Percentiles rank a stretch among this genome's conserved stretches.
These are phyloP conservation scores for Belonocnema kinseyi DNA, from an alignment of 1,140 invertebrate genomes.

Conservation along the genomic window DNA sequence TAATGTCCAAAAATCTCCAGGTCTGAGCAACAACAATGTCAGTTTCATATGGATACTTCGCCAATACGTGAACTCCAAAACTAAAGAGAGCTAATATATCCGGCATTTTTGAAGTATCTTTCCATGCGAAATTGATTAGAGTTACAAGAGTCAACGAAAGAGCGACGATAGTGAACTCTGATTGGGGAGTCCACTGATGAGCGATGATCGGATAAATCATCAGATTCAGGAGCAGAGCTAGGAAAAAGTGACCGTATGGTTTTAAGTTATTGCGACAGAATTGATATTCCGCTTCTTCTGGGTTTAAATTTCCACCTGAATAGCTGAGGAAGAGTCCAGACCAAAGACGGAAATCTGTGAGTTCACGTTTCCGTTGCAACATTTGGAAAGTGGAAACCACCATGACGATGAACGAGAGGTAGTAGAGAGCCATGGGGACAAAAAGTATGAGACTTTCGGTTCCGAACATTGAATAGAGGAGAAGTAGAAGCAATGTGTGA, in stretches of 20 bases:
- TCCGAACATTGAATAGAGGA: conserved; percentile 82
- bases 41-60: conserved; percentile 89
- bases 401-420: conserved; percentile 84
- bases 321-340: conserved; percentile 86
- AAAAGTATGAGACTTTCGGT: conserved; percentile 81
- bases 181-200: conserved; percentile 86
- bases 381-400: conserved; percentile 87
- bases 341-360: conserved; percentile 86
- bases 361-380: conserved; percentile 84
- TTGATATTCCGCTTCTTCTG: conserved; percentile 86
- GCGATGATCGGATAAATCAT: conserved; percentile 86
- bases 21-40: conserved; percentile 86
- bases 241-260: conserved; percentile 87
- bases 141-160: conserved; percentile 84
- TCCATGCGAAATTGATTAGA: conserved; percentile 82
- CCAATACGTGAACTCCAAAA: conserved; percentile 87
- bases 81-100: conserved; percentile 85
- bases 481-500: conserved; percentile 80
- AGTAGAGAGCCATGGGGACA: conserved; percentile 83
- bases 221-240: conserved; percentile 84
- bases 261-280: conserved; percentile 89
- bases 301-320: conserved; percentile 81
- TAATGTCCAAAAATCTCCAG: conserved; percentile 87
- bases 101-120: conserved; percentile 77
- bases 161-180: conserved; percentile 86